phyloP scores from a whole-genome alignment of 2,797 vertebrate genomes.

The Acipenser ruthenus region DNA sequence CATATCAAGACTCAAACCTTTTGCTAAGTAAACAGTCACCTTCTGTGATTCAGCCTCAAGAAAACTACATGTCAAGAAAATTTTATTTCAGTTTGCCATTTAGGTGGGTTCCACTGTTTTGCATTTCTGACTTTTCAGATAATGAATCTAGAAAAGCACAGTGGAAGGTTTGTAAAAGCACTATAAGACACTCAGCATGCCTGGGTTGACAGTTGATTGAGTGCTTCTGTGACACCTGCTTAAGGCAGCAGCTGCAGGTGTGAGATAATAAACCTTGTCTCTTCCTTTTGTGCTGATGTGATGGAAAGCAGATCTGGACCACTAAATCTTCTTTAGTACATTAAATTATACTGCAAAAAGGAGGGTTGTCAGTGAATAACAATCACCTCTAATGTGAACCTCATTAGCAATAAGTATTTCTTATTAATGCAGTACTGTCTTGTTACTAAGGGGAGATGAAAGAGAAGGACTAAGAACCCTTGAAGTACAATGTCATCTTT shows the following conservation, averaged over 20 bases:
- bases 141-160: neutral
- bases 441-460: neutral
- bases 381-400: neutral
- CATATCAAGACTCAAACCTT: neutral
- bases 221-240: constrained; percentile 4
- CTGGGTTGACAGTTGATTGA: neutral
- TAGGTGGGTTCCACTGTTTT: neutral
- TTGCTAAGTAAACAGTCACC: neutral
- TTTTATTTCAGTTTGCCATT: neutral
- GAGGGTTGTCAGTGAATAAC: neutral
- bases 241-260: constrained; percentile 11
- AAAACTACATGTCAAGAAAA: neutral
- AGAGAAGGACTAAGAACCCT: neutral
- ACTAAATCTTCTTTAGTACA: constrained; percentile 9
- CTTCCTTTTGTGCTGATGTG: constrained; percentile 2
- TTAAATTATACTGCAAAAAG: neutral
- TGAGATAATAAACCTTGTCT: constrained; percentile 1
- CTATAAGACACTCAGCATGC: neutral
- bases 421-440: neutral
- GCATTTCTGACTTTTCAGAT: neutral
- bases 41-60: neutral
- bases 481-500: neutral
- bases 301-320: neutral
- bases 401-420: constrained; percentile 9
- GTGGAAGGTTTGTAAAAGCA: constrained; percentile 5